Evolutionary conservation across 2,888 invertebrate species (phyloP).

Genomic region (Heteropelma amictum): DNA sequence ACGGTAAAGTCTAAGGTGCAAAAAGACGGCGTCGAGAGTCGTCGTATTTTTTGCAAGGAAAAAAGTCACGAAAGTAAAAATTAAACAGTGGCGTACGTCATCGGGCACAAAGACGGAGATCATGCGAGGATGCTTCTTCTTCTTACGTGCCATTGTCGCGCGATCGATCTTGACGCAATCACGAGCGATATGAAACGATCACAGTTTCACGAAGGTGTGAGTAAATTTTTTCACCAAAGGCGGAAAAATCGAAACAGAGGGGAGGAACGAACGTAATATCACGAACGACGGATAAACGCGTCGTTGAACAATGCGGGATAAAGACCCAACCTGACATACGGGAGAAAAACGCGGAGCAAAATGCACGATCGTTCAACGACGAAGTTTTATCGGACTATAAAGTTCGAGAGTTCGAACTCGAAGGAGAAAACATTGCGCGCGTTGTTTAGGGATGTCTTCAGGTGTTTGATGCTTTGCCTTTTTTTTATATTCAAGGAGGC

Average conservation of each 20-base stretch:
- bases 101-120: slow-evolving; percentile 73
- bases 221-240: background rate
- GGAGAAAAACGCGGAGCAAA: slow-evolving; percentile 35
- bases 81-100: slow-evolving; percentile 67
- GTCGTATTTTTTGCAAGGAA: background rate
- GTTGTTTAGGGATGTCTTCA: slow-evolving; percentile 20
- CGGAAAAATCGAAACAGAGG: background rate
- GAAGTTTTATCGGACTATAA: slow-evolving; percentile 39
- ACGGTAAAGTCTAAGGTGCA: too few relatives aligned
- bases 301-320: background rate
- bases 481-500: background rate
- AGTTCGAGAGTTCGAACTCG: slow-evolving; percentile 21
- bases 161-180: background rate
- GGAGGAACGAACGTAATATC: background rate
- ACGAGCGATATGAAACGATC: background rate
- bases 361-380: slow-evolving; percentile 43
- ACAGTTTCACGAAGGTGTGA: slow-evolving; percentile 1
- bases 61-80: slow-evolving; percentile 3
- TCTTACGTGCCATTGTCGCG: slow-evolving; percentile 70
- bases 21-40: background rate
- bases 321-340: slow-evolving; percentile 31
- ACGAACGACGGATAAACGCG: background rate
- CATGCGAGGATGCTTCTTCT: slow-evolving; percentile 73
- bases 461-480: background rate
- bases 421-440: background rate